These are phyloP conservation scores for Myoxocephalus aenaeus DNA, from an alignment of 2,797 vertebrate genomes.

Conservation along the genomic window DNA sequence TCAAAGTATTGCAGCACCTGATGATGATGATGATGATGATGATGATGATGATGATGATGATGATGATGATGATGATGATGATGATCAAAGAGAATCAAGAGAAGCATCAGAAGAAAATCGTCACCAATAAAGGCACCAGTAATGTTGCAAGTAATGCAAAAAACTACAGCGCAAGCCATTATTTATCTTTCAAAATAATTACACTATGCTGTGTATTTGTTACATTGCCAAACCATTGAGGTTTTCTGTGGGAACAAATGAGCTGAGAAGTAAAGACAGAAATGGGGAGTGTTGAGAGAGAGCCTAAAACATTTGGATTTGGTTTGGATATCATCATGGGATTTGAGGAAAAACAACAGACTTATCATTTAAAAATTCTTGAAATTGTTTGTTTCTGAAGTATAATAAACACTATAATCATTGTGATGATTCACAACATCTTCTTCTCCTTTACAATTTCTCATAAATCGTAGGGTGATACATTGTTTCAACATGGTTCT, in stretches of 20 bases:
- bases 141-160: neutral
- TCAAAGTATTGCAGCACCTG: neutral
- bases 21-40: neutral
- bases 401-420: neutral
- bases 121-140: neutral
- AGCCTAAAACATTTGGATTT: neutral
- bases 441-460: neutral
- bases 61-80: neutral
- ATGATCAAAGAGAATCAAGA: neutral
- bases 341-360: neutral
- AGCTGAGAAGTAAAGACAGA: neutral
- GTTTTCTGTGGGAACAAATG: neutral
- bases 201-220: neutral
- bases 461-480: neutral
- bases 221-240: neutral
- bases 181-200: neutral
- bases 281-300: neutral
- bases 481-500: neutral
- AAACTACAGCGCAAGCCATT: neutral
- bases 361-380: neutral
- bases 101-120: neutral
- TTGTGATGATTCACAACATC: neutral
- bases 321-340: neutral
- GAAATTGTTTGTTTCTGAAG: neutral
- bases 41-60: neutral